Evolutionary conservation across 2,113 vertebrate genomes (phyloP), one percentile per base, ranked within the genome.

Genomic region (Pangasianodon hypophthalmus): DNA sequence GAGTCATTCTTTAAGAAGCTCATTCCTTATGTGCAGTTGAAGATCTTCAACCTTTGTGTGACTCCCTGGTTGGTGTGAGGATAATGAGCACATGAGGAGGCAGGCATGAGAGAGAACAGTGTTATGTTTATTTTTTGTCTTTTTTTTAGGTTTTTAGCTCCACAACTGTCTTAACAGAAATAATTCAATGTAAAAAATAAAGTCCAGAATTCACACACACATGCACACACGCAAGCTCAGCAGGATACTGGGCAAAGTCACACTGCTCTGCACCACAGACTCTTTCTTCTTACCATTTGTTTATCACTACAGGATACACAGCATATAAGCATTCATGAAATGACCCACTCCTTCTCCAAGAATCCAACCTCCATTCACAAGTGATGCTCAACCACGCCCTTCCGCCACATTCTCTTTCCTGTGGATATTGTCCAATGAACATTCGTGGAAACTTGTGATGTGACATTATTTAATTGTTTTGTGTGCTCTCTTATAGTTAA

Each of bases 281-380:
- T 19, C 5, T 24, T 24, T 62, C 21, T 62, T 62, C 5, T 13
- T 1, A 0, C 6, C 58, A 24, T 67, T 67, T 29, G 29, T 67
- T 67, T 10, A 9, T 67, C 29, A 67, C 29, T n/a, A 2, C 64
- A 67, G 10, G 29, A 67, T 7, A n/a, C 64, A 67, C 29, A 67
- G 64, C 64, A 67, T 62, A 26, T 62, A 62, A 62, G 37, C 37
- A 37, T 37, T 37, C 37, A 37, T 37, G 37, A 37, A 37, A 37
- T 37, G 37, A 37, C 37, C 37, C 37, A 37, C 37, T 37, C 37
- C 37, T 37, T 37, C 37, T 37, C 29, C 67, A 69, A 67, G 64
- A 67, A 69, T n/a, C 29, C 1, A n/a, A 8, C 1, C 11, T 69
- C 37, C 84, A 56, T 90, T 92, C 90, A 89, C 64, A 90, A 85